These are phyloP conservation scores for Eclectus roratus DNA, from an alignment of 2,113 vertebrate species.

Conservation along the genomic window DNA sequence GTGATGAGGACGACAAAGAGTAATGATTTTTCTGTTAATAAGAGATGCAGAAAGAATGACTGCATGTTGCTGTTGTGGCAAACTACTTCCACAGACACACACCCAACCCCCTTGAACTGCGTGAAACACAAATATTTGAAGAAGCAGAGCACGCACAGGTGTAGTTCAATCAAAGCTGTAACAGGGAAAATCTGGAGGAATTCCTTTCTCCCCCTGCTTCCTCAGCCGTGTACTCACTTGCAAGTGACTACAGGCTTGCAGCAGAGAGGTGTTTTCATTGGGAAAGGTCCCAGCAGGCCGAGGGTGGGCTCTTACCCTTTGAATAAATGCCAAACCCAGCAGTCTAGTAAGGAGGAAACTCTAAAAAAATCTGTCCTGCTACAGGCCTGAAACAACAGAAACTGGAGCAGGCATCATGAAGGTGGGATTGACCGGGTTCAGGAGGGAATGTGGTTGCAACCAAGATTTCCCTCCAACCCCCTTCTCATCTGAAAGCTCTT, in stretches of 20 bases:
- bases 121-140: not conserved
- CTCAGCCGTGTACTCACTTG: conserved; percentile 23
- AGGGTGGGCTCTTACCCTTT: conserved; percentile 58
- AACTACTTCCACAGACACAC: not conserved
- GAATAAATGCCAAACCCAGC: conserved; percentile 46
- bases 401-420: not conserved
- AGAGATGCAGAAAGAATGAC: not conserved
- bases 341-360: conserved; percentile 32
- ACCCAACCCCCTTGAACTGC: not conserved
- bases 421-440: not conserved
- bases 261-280: conserved; percentile 59
- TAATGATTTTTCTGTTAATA: not conserved
- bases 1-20: not conserved
- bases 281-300: conserved; percentile 58
- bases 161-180: not conserved
- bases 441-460: not conserved
- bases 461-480: not conserved
- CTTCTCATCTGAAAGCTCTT: conserved; percentile 26
- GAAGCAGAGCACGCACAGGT: not conserved
- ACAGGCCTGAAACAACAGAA: conserved; percentile 32
- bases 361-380: not conserved
- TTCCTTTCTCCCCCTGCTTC: conserved; percentile 29
- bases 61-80: not conserved
- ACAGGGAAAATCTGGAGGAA: not conserved
- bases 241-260: conserved; percentile 47